Conservation (phyloP, 2,113 vertebrate species). For the Morone saxatilis region DNA sequence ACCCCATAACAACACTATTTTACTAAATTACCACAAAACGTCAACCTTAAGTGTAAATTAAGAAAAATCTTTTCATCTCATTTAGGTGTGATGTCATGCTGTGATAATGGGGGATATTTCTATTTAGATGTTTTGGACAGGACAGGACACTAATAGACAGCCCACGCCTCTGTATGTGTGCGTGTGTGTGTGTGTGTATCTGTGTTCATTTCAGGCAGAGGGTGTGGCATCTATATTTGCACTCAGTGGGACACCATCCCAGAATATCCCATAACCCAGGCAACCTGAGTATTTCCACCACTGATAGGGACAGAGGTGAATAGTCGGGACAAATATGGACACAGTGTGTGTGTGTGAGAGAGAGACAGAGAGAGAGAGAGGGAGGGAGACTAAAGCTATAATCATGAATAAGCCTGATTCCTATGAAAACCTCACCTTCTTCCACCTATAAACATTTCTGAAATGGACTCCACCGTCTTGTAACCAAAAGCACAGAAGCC, state of each 20-base stretch:
- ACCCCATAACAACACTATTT: not conserved
- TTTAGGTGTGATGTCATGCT: not conserved
- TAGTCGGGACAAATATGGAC: constrained; percentile 8
- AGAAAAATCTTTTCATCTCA: not conserved
- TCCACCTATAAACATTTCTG: constrained; percentile 30
- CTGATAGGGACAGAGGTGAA: constrained; percentile 56
- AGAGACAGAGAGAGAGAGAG: not conserved
- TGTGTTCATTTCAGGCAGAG: constrained; percentile 29
- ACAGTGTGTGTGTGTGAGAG: not conserved
- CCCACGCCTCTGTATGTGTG: not conserved
- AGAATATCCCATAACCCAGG: constrained; percentile 64
- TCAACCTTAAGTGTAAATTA: not conserved
- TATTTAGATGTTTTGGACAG: not conserved
- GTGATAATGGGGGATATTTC: constrained; percentile 2
- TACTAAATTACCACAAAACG: not conserved
- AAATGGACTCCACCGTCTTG: constrained; percentile 1
- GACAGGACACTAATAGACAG: not conserved
- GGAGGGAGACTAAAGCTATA: not conserved
- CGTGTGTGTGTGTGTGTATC: constrained; percentile 13
- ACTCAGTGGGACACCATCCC: constrained; percentile 57
- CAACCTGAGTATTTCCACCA: constrained; percentile 59
- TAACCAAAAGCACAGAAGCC: constrained; percentile 24
- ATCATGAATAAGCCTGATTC: constrained; percentile 8
- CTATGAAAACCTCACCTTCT: constrained; percentile 8
- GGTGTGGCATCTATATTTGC: constrained; percentile 75